Conservation (phyloP, 2,797 vertebrate species). For the Coluber constrictor region DNA sequence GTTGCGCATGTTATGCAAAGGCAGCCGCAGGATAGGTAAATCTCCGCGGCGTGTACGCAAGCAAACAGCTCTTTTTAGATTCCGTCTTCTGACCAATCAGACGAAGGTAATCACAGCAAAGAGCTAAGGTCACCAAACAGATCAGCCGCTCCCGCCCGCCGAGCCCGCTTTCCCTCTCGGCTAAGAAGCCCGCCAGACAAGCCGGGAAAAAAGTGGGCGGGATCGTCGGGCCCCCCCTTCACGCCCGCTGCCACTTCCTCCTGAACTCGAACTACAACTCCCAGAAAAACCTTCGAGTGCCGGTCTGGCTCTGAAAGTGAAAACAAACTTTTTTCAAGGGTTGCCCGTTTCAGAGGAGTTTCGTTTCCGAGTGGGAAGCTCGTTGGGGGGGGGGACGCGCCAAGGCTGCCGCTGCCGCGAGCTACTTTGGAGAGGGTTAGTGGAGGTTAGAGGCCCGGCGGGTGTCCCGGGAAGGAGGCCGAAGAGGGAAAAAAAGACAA, state of each 20-base stretch:
- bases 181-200: neutral
- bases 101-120: neutral
- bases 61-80: neutral
- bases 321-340: conserved; percentile 61
- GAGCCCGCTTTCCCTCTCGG: neutral
- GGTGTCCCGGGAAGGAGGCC: neutral
- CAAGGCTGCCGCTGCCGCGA: neutral
- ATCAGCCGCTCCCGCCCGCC: neutral
- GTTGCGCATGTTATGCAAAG: neutral
- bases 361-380: conserved; percentile 52
- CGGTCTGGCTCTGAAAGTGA: conserved; percentile 69
- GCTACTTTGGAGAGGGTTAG: neutral
- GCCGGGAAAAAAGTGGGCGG: neutral
- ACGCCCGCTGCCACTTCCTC: conserved; percentile 51
- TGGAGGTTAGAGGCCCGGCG: neutral
- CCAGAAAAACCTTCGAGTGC: conserved; percentile 53
- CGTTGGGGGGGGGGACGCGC: neutral
- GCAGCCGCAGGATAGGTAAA: neutral
- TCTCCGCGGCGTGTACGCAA: neutral
- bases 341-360: conserved; percentile 44
- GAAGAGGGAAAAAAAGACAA: neutral
- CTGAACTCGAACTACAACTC: conserved; percentile 64
- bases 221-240: neutral
- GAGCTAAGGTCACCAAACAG: neutral
- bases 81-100: neutral